Base-by-base conservation (phyloP, 2,113 vertebrate genomes). In the Chionomys nivalis region DNA sequence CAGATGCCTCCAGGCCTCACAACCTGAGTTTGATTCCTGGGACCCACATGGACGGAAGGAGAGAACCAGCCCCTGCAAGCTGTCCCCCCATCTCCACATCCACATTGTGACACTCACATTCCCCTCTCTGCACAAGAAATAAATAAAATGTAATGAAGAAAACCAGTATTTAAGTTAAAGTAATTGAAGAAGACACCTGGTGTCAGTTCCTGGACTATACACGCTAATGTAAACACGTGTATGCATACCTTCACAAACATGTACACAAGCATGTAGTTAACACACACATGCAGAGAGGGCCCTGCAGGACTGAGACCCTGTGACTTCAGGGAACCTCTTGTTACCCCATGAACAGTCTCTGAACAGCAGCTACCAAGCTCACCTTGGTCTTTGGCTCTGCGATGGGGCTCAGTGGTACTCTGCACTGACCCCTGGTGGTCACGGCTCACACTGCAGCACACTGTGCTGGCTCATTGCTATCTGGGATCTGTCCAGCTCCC, bases 391-490 rank as follows among this genome's bases (percentile, higher is more conserved):
- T 79, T 14, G 23, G 19, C 47, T 83, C 90, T 63, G n/a, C 44
- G 14, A 86, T 4, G 7, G 65, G 13, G 75, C 68, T 19, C 79
- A 42, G 28, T 5, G 66, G 24, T 0, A 10, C 58, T 83, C 44
- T 91, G 81, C 61, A n/a, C 82, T 75, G 73, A 82, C 52, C 70
- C 44, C 82, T 42, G n/a, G 42, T 82, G 63, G 24, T n/a, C 42
- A 8, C 68, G 2, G 24, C 31, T 87, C 42, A 77, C n/a, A 81
- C 7, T 4, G 14, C 26, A 8, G 0, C 61, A 33, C 7, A 16
- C 17, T 11, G 21, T 31, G 2, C n/a, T 9, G 26, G 4, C 55
- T 39, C 33, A 1, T 42, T 0, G 0, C 70, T n/a, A 44, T 19
- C 24, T 31, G 4, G 13, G 12, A 11, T 77, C 24, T 33, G 1